Conservation (phyloP, 2,113 vertebrate genomes). For the Gila orcuttii region DNA sequence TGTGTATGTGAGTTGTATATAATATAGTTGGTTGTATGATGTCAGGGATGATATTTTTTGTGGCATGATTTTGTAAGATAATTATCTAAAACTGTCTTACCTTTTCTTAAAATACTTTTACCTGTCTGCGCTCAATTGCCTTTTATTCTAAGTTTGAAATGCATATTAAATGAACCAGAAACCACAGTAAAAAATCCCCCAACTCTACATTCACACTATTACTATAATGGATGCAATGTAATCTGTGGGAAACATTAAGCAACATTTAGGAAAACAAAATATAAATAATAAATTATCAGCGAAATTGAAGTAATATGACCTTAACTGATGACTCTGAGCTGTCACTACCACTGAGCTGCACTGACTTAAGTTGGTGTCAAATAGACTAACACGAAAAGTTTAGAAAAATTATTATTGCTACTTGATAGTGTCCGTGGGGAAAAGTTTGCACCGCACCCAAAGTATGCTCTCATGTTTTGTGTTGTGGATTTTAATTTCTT, state of each 20-base stretch:
- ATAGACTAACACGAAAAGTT: slow-evolving; percentile 64
- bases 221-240: background rate
- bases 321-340: slow-evolving; percentile 60
- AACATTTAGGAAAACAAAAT: background rate
- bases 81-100: too few relatives aligned
- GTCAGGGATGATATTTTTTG: too few relatives aligned
- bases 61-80: too few relatives aligned
- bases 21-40: too few relatives aligned
- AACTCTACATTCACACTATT: background rate
- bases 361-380: slow-evolving; percentile 58
- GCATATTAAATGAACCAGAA: background rate
- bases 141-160: background rate
- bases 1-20: too few relatives aligned
- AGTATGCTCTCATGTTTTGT: slow-evolving; percentile 47
- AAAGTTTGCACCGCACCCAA: slow-evolving; percentile 52
- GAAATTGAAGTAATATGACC: slow-evolving; percentile 46
- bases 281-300: background rate
- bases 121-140: background rate
- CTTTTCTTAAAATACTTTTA: background rate
- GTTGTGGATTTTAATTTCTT: slow-evolving; percentile 50
- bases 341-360: slow-evolving; percentile 60
- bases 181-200: background rate
- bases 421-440: slow-evolving; percentile 54
- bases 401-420: slow-evolving; percentile 56
- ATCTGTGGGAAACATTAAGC: slow-evolving; percentile 14